Evolutionary conservation across 2,113 vertebrate genomes (phyloP).

Genomic region (Symphodus melops): DNA sequence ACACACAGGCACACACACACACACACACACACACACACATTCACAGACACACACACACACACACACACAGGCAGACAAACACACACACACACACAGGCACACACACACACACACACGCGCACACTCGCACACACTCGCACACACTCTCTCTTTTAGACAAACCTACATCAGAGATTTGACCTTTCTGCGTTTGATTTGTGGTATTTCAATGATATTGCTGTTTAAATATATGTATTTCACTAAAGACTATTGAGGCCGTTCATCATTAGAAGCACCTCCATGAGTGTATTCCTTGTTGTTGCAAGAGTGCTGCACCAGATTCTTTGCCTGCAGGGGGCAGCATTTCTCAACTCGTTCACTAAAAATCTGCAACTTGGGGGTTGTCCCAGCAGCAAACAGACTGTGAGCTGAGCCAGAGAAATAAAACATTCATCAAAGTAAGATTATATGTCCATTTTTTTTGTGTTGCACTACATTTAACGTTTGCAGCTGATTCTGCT

Average conservation of each 20-base stretch:
- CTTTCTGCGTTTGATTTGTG: too few relatives aligned
- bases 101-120: too few relatives aligned
- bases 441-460: too few relatives aligned
- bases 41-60: too few relatives aligned
- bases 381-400: background rate
- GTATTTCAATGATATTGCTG: background rate
- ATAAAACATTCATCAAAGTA: too few relatives aligned
- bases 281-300: background rate
- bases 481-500: too few relatives aligned
- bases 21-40: too few relatives aligned
- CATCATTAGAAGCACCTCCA: too few relatives aligned
- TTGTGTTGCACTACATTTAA: too few relatives aligned
- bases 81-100: background rate
- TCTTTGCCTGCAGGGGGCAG: slow-evolving; percentile 55
- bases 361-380: background rate
- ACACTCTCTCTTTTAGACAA: background rate
- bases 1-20: background rate
- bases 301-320: background rate
- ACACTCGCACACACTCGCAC: background rate
- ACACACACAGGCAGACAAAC: background rate
- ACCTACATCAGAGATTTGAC: too few relatives aligned
- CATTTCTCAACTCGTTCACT: slow-evolving; percentile 1
- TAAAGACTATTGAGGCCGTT: too few relatives aligned
- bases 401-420: background rate
- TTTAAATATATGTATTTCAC: too few relatives aligned